Percentiles rank a stretch among this genome's conserved stretches.
Conservation (phyloP, 2,113 vertebrate species). For the Otus sunia region DNA sequence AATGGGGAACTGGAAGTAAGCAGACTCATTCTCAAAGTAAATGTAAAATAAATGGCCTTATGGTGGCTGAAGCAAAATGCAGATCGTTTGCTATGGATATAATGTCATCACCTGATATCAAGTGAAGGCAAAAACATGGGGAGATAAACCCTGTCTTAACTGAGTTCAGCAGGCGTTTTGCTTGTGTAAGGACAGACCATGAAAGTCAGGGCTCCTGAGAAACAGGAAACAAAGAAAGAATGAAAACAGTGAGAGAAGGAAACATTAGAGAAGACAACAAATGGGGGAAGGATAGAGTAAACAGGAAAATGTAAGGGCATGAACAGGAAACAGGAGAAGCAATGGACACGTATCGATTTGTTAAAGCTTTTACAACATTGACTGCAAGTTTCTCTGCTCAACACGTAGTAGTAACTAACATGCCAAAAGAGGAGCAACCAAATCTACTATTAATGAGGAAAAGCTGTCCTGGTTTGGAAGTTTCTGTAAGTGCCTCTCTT, state of each 20-base stretch:
- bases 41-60: constrained; percentile 51
- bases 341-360: background rate
- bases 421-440: background rate
- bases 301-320: background rate
- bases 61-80: constrained; percentile 52
- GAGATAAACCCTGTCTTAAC: background rate
- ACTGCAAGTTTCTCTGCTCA: background rate
- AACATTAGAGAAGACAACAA: background rate
- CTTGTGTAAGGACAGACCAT: background rate
- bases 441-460: background rate
- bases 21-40: constrained; percentile 35
- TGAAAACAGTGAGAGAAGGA: background rate
- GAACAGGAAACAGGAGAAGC: background rate
- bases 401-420: background rate
- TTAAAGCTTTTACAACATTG: background rate
- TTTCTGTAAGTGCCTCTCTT: background rate
- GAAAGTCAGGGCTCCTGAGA: background rate
- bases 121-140: background rate
- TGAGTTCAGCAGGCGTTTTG: background rate
- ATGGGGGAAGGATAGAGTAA: background rate
- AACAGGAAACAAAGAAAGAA: background rate
- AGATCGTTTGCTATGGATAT: background rate
- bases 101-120: constrained; percentile 47
- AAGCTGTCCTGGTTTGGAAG: background rate
- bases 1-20: constrained; percentile 32